Conservation (phyloP, 1,140 invertebrate genomes). For the Conus betulinus region DNA sequence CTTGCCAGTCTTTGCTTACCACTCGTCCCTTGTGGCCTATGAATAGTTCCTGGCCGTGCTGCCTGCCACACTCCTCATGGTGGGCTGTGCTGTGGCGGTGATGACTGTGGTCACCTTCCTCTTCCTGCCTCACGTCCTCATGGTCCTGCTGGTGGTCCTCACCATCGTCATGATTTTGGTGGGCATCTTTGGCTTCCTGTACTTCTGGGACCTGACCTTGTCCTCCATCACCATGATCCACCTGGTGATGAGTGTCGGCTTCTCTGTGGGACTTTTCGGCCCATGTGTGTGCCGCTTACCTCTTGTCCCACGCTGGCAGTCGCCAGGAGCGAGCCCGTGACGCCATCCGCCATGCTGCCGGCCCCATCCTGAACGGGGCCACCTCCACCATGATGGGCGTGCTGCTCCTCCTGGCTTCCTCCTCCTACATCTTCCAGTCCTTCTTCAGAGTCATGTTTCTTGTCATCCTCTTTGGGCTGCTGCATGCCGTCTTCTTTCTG, state of each 20-base stretch:
- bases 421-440: conserved; percentile 96
- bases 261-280: conserved; percentile 98
- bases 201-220: conserved; percentile 94
- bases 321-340: conserved; percentile 85
- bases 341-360: conserved; percentile 90
- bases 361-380: conserved; percentile 97
- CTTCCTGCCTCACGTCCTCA: conserved; percentile 95
- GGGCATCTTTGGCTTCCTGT: conserved; percentile 97
- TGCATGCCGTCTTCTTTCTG: conserved; percentile 94
- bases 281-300: conserved; percentile 97
- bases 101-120: conserved; percentile 98
- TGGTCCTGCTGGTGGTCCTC: conserved; percentile 95
- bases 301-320: conserved; percentile 81
- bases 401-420: conserved; percentile 90
- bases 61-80: conserved; percentile 93
- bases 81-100: conserved; percentile 91
- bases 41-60: conserved; percentile 93
- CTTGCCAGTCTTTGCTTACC: conserved; percentile 53
- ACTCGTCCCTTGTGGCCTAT: conserved; percentile 57
- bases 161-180: conserved; percentile 96
- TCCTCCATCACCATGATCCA: conserved; percentile 99
- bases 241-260: conserved; percentile 98
- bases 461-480: conserved; percentile 94
- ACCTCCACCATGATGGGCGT: conserved; percentile 95
- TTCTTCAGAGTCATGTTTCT: conserved; percentile 99